Percentiles rank a stretch among this genome's conserved stretches.
Evolutionary conservation across 1,140 invertebrate genomes (phyloP).

Genomic region (Cataglyphis hispanica): DNA sequence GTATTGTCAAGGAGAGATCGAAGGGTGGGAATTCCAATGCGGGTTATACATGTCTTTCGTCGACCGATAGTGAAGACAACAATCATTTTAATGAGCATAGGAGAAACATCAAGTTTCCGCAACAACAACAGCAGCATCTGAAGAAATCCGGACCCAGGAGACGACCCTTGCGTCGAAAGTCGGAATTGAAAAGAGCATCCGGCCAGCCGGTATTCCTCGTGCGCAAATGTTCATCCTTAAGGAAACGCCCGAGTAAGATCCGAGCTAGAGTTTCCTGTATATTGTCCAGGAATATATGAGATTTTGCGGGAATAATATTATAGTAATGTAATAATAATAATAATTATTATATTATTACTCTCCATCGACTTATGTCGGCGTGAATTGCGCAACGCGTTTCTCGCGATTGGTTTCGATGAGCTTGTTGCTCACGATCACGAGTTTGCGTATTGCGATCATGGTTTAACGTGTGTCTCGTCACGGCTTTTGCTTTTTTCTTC

Average conservation of each 20-base stretch:
- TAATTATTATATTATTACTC: background rate
- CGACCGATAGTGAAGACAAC: slow-evolving; percentile 80
- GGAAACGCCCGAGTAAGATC: slow-evolving; percentile 84
- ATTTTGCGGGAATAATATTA: background rate
- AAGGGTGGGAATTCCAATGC: slow-evolving; percentile 53
- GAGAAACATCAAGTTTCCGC: slow-evolving; percentile 49
- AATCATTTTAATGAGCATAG: slow-evolving; percentile 50
- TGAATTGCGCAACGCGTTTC: slow-evolving; percentile 39
- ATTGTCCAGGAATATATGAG: background rate
- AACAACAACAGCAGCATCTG: slow-evolving; percentile 58
- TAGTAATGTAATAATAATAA: slow-evolving; percentile 6
- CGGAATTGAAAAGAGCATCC: slow-evolving; percentile 79
- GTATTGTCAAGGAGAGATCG: slow-evolving; percentile 54
- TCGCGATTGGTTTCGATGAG: slow-evolving; percentile 28
- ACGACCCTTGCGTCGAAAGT: slow-evolving; percentile 82
- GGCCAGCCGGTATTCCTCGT: slow-evolving; percentile 84
- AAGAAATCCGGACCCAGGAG: slow-evolving; percentile 75
- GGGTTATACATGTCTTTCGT: slow-evolving; percentile 77
- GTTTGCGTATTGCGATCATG: slow-evolving; percentile 6
- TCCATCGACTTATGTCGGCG: background rate
- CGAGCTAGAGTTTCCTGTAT: background rate
- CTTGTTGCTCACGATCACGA: slow-evolving; percentile 12
- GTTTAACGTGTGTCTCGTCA: background rate
- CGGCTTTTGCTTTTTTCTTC: slow-evolving; percentile 15
- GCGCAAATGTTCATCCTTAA: slow-evolving; percentile 83